Percentiles rank a stretch among this genome's conserved stretches.
Evolutionary conservation across 2,113 vertebrate species (phyloP).

Genomic region (Tringa solitaria): DNA sequence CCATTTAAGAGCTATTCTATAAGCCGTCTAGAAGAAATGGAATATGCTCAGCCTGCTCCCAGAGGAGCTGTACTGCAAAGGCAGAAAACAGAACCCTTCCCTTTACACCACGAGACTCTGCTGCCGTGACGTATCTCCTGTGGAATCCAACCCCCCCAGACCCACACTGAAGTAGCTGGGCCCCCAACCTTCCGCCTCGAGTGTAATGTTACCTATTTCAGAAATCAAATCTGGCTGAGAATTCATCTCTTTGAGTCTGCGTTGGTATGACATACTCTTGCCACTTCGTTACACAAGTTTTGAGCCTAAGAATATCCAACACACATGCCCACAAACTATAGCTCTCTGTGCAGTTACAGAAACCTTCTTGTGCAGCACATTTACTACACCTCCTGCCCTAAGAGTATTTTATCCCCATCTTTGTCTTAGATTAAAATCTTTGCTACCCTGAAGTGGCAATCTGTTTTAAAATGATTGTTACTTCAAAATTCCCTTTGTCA

Average conservation of each 20-base stretch:
- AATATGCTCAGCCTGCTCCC: not conserved
- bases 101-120: not conserved
- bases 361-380: not conserved
- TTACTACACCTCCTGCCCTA: not conserved
- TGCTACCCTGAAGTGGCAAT: not conserved
- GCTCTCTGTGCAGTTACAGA: not conserved
- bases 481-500: not conserved
- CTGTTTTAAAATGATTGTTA: not conserved
- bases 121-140: not conserved
- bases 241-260: not conserved
- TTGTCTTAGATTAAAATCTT: not conserved
- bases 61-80: not conserved
- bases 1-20: not conserved
- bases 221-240: not conserved
- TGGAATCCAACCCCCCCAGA: fast-evolving
- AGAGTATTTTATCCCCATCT: not conserved
- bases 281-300: not conserved
- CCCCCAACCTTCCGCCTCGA: not conserved
- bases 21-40: not conserved
- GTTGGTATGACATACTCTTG: not conserved
- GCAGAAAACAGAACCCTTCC: not conserved
- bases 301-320: not conserved
- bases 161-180: not conserved
- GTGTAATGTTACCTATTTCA: not conserved
- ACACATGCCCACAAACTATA: not conserved